Base-by-base conservation (phyloP, 2,888 invertebrate genomes). In the Prosopocoilus inquinatus region DNA sequence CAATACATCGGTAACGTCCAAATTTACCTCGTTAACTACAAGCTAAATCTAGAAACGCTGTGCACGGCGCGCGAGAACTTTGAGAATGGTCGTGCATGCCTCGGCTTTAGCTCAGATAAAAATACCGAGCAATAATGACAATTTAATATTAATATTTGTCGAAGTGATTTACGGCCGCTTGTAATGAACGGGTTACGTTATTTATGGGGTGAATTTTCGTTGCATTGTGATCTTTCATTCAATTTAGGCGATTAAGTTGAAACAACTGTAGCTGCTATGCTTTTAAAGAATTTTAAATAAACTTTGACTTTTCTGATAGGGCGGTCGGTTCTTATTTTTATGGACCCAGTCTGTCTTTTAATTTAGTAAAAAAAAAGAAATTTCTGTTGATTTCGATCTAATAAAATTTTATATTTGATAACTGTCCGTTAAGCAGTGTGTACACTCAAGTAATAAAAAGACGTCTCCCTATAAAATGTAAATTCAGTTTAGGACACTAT, bases 81-180 rank as follows among this genome's bases (percentile, higher is more conserved):
- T 41, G 58, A 54, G 57, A 56, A 57, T 33, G 51, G 53, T 66
- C 67, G 67, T 65, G 66, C 65, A 54, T 59, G 53, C 57, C 59
- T 60, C 53, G 59, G 59, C 62, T 59, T 65, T 64, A 62, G 61
- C 61, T 46, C 50, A 32, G 44, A 48, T 64, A 67, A 66, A 68
- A 69, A 65, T 64, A 59, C 61, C 54, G 57, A 60, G 62, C 57
- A 58, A 59, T 65, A 68, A 67, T 68, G 70, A 70, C 70, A 70
- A 67, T 70, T 67, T 70, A 70, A 70, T 68, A 66, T 69, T 68
- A 69, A 67, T 67, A 69, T 64, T 28, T 64, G 61, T 64, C 62
- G 50, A 55, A 47, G 60, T 70, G 70, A 70, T 70, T 70, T 67
- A 70, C 67, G 39, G 33, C 16, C 15, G 43, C 15, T 36, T 53